Conservation (phyloP, 2,888 invertebrate genomes). For the Lordiphosa andalusiaca region DNA sequence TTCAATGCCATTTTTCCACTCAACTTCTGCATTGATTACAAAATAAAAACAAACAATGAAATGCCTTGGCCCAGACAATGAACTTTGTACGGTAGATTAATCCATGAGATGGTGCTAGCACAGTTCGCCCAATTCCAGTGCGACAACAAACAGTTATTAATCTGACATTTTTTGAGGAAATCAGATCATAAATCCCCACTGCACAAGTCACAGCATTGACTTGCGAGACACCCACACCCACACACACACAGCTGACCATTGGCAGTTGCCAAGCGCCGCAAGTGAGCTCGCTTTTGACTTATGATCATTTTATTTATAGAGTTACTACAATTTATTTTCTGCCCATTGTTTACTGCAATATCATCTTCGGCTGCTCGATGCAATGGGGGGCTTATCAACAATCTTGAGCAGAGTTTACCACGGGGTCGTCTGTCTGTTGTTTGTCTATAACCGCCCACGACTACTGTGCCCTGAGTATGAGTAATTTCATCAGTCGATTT, state of each 20-base stretch:
- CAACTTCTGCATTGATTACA: constrained; percentile 4
- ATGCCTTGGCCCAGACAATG: constrained; percentile 47
- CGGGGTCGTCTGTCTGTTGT: constrained; percentile 34
- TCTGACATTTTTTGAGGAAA: too few relatives aligned
- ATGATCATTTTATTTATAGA: too few relatives aligned
- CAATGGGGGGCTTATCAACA: constrained; percentile 13
- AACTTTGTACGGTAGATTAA: constrained; percentile 46
- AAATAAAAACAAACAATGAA: constrained; percentile 22
- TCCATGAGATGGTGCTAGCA: constrained; percentile 1
- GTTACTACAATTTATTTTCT: too few relatives aligned
- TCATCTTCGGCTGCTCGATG: constrained; percentile 1
- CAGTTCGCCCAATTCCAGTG: not conserved
- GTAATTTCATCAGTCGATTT: constrained; percentile 31
- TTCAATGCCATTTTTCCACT: constrained; percentile 22
- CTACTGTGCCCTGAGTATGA: constrained; percentile 25
- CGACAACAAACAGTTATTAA: not conserved
- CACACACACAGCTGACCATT: too few relatives aligned
- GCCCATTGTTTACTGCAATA: not conserved
- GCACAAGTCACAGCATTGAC: too few relatives aligned
- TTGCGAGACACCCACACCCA: too few relatives aligned
- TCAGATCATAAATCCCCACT: too few relatives aligned
- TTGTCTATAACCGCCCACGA: constrained; percentile 20
- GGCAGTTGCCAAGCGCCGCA: too few relatives aligned
- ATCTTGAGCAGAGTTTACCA: constrained; percentile 5
- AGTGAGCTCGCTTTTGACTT: too few relatives aligned